Percentiles rank a stretch among this genome's conserved stretches.
These are phyloP conservation scores for Melolontha melolontha DNA, from an alignment of 2,888 invertebrate genomes.

Conservation along the genomic window DNA sequence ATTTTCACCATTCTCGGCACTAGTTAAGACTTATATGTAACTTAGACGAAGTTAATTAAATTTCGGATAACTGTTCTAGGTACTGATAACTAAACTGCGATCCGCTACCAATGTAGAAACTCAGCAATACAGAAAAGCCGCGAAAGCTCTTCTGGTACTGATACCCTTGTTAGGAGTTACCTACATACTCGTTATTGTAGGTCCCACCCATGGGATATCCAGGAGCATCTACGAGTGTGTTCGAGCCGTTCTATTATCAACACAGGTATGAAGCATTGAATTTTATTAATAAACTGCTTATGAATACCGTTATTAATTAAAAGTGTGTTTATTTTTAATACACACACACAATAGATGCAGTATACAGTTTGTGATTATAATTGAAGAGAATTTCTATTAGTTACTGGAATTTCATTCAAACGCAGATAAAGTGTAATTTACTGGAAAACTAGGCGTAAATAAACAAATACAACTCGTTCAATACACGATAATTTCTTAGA, in stretches of 20 bases:
- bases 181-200: constrained; percentile 84
- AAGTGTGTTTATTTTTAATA: no score
- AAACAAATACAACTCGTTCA: no score
- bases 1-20: no score
- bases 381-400: no score
- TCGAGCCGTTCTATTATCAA: constrained; percentile 84
- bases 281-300: not conserved
- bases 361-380: no score
- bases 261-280: constrained; percentile 75
- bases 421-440: no score
- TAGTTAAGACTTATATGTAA: not conserved
- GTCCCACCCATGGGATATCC: constrained; percentile 81
- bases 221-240: constrained; percentile 80
- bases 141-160: constrained; percentile 88
- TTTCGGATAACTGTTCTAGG: constrained; percentile 68
- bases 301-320: no score
- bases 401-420: no score
- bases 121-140: constrained; percentile 87
- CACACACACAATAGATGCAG: no score
- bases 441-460: no score
- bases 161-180: constrained; percentile 92
- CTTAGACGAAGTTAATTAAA: constrained; percentile 6
- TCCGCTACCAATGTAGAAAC: constrained; percentile 90
- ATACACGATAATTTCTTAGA: no score
- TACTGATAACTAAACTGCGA: constrained; percentile 89